These are phyloP conservation scores for Fulmarus glacialis DNA, from an alignment of 2,113 vertebrate genomes.

Conservation along the genomic window DNA sequence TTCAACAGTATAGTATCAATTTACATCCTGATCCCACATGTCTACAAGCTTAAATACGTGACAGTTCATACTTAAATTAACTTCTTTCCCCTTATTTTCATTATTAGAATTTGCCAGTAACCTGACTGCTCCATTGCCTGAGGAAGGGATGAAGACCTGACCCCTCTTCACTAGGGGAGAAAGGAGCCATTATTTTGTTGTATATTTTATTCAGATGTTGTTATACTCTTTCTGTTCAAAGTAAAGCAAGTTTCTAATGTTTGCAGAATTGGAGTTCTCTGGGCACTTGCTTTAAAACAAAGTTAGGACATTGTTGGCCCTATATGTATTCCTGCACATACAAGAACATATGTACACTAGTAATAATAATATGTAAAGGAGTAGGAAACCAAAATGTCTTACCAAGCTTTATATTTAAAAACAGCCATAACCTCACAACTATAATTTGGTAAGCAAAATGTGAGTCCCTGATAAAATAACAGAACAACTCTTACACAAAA, in stretches of 20 bases:
- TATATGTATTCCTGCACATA: background rate
- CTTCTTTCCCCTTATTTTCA: background rate
- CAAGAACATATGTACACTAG: fast-evolving
- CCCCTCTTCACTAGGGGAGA: background rate
- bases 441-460: background rate
- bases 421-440: background rate
- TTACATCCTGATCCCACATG: constrained; percentile 2
- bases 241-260: background rate
- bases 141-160: background rate
- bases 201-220: background rate
- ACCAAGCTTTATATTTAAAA: background rate
- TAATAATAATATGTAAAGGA: background rate
- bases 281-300: background rate
- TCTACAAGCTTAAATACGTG: background rate
- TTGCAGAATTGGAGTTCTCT: background rate
- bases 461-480: background rate
- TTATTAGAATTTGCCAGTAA: background rate
- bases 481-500: background rate
- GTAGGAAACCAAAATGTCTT: background rate
- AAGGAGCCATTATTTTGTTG: background rate
- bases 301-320: background rate
- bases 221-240: background rate
- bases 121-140: background rate
- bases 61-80: background rate
- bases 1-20: background rate